These are phyloP conservation scores for Charaxes varanes DNA, from an alignment of 1,140 invertebrate species.

Conservation along the genomic window DNA sequence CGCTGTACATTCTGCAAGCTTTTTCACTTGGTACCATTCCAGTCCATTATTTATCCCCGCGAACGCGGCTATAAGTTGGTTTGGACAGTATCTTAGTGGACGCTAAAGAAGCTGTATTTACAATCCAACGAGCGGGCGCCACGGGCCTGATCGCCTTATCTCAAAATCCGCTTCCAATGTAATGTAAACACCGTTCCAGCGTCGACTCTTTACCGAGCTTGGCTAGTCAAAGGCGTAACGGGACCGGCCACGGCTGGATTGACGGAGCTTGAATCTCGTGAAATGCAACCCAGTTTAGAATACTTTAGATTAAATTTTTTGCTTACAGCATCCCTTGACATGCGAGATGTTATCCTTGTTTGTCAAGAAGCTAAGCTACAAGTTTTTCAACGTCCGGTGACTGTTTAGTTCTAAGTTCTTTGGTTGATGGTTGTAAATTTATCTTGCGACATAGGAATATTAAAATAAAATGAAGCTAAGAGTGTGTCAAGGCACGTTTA, in stretches of 20 bases:
- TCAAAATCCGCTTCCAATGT: constrained; percentile 16
- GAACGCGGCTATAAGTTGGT: constrained; percentile 1
- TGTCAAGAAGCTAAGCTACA: constrained; percentile 1
- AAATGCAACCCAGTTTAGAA: constrained; percentile 11
- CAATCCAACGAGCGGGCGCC: constrained; percentile 9
- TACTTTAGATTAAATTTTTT: constrained; percentile 6
- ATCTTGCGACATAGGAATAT: neutral
- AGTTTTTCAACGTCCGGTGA: neutral
- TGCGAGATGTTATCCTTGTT: constrained; percentile 5
- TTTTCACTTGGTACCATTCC: constrained; percentile 2
- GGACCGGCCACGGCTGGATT: constrained; percentile 12
- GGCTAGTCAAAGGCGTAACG: constrained; percentile 15
- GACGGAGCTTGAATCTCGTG: constrained; percentile 8
- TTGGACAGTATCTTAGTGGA: constrained; percentile 3
- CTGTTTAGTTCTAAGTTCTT: neutral
- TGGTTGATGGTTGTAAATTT: neutral
- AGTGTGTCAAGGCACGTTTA: no score
- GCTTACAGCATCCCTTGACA: neutral
- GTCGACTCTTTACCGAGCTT: neutral
- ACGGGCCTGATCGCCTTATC: constrained; percentile 9
- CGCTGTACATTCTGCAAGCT: neutral
- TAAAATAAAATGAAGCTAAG: no score
- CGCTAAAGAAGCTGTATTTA: constrained; percentile 11
- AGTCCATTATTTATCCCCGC: constrained; percentile 8
- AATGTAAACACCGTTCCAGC: constrained; percentile 10